A percentile compares a stretch with the other conserved stretches of the same genome.
Evolutionary conservation across 2,888 invertebrate species (phyloP).

Genomic region (Mycalesis mineus): DNA sequence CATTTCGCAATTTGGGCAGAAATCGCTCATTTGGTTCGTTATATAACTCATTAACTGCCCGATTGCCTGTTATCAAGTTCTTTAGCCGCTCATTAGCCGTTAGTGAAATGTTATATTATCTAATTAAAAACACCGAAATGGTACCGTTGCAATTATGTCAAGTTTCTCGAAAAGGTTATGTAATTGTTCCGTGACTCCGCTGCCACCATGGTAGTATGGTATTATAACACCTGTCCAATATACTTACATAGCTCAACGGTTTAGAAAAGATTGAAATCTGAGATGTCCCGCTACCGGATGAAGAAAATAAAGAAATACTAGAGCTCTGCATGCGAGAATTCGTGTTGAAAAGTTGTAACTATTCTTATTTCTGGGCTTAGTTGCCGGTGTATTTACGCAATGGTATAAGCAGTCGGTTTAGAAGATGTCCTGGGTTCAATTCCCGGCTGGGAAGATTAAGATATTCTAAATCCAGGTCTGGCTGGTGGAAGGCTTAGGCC

Average conservation of each 20-base stretch:
- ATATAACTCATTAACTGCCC: constrained; percentile 10
- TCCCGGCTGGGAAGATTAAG: too few relatives aligned
- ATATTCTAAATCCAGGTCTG: too few relatives aligned
- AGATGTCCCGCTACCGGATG: too few relatives aligned
- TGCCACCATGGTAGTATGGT: not conserved
- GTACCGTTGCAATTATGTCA: constrained; percentile 8
- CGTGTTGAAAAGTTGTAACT: too few relatives aligned
- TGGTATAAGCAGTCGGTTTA: too few relatives aligned
- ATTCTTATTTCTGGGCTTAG: too few relatives aligned
- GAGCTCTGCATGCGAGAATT: too few relatives aligned
- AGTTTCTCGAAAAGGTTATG: constrained; percentile 14
- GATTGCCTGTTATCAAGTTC: constrained; percentile 4
- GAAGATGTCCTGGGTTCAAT: too few relatives aligned
- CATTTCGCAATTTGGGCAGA: constrained; percentile 13
- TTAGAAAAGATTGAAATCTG: not conserved
- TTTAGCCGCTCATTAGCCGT: constrained; percentile 16
- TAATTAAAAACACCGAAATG: constrained; percentile 16
- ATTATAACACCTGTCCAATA: not conserved
- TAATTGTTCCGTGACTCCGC: not conserved
- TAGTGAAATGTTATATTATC: constrained; percentile 16
- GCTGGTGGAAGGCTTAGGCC: too few relatives aligned
- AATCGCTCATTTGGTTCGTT: constrained; percentile 6
- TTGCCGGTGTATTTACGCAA: too few relatives aligned
- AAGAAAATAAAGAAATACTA: too few relatives aligned
- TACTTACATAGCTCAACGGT: not conserved